These are phyloP conservation scores for Ovibos moschatus DNA, from an alignment of 2,113 vertebrate species.

Conservation along the genomic window DNA sequence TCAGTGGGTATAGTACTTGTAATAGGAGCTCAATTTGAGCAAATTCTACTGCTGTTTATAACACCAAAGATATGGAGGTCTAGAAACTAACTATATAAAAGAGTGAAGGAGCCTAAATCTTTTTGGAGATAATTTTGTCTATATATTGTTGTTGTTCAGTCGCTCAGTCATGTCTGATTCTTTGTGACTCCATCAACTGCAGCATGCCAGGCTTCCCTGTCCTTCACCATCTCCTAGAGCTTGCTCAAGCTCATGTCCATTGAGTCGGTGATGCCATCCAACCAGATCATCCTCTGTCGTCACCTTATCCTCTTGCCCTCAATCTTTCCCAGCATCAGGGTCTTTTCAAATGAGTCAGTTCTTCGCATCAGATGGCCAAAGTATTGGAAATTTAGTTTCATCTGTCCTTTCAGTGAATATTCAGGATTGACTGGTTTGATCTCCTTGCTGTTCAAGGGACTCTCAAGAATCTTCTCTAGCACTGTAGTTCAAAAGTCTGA, in stretches of 20 bases:
- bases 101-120: too few species aligned
- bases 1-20: not conserved
- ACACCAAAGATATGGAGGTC: not conserved
- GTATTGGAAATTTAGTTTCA: not conserved
- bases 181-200: not conserved
- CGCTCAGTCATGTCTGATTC: not conserved
- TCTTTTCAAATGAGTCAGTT: not conserved
- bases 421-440: not conserved
- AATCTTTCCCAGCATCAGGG: not conserved
- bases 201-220: not conserved
- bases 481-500: not conserved
- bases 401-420: not conserved
- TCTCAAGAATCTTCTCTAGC: not conserved
- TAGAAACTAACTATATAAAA: not conserved
- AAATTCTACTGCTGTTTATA: not conserved
- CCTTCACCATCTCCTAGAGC: not conserved
- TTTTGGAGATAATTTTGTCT: not conserved
- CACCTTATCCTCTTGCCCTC: not conserved
- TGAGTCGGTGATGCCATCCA: not conserved
- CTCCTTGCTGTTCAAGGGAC: not conserved
- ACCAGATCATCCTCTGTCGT: not conserved
- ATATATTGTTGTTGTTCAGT: not conserved
- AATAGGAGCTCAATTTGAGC: not conserved
- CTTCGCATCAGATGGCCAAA: not conserved
- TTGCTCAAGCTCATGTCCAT: not conserved